Evolutionary conservation across 2,888 invertebrate species (phyloP).

Genomic region (Mythimna vitellina): DNA sequence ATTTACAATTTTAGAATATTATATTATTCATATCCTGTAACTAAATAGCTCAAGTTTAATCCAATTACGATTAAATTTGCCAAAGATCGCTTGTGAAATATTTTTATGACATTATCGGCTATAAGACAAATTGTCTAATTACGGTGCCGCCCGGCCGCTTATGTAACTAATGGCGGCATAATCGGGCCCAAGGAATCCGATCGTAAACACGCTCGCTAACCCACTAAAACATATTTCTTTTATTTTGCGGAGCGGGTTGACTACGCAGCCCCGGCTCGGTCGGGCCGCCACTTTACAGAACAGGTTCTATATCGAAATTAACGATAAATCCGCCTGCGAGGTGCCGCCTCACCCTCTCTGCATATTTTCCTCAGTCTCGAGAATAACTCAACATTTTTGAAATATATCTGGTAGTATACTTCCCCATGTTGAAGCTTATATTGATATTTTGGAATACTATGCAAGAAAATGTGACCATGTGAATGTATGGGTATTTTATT

Average conservation of each 20-base stretch:
- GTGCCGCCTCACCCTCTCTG: slow-evolving; percentile 78
- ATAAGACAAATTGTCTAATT: slow-evolving; percentile 84
- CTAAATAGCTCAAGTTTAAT: slow-evolving; percentile 6
- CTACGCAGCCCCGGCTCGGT: slow-evolving; percentile 74
- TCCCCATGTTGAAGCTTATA: slow-evolving; percentile 13
- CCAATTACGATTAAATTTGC: slow-evolving; percentile 46
- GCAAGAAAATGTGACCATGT: slow-evolving; percentile 3
- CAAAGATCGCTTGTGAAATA: slow-evolving; percentile 60
- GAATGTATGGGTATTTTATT: background rate
- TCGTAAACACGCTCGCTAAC: slow-evolving; percentile 89
- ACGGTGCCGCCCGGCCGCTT: slow-evolving; percentile 77
- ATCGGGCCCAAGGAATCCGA: slow-evolving; percentile 84
- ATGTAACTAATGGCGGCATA: slow-evolving; percentile 87
- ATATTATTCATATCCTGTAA: background rate
- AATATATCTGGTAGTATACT: slow-evolving; percentile 59
- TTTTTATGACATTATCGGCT: slow-evolving; percentile 73
- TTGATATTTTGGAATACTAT: slow-evolving; percentile 36
- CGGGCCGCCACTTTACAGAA: slow-evolving; percentile 81
- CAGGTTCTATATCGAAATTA: slow-evolving; percentile 87
- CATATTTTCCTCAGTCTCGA: slow-evolving; percentile 79
- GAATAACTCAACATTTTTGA: slow-evolving; percentile 67
- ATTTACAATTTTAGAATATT: too few species aligned
- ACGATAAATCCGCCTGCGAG: slow-evolving; percentile 83
- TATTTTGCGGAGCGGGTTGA: slow-evolving; percentile 85
- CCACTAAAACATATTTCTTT: slow-evolving; percentile 91